A percentile compares a stretch with the other conserved stretches of the same genome.
These are phyloP conservation scores for Polydrusus cervinus DNA, from an alignment of 2,888 invertebrate genomes.

Conservation along the genomic window DNA sequence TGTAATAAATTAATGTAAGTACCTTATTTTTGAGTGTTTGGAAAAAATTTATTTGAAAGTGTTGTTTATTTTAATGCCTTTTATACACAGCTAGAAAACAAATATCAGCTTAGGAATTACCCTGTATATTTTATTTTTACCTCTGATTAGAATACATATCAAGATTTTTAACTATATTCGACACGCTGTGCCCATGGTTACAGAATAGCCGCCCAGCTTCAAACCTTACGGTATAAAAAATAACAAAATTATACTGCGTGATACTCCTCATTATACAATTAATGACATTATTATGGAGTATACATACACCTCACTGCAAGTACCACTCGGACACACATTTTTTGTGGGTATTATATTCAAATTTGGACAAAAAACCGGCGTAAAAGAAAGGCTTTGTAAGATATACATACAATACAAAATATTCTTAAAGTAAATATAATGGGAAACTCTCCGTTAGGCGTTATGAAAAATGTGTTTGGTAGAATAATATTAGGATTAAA, in stretches of 20 bases:
- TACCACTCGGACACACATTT: constrained; percentile 21
- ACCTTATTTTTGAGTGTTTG: too few relatives aligned
- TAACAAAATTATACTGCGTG: constrained; percentile 19
- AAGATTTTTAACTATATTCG: too few relatives aligned
- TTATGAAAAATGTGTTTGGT: constrained; percentile 37
- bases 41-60: too few relatives aligned
- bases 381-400: constrained; percentile 19
- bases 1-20: too few relatives aligned
- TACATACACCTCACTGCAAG: constrained; percentile 9
- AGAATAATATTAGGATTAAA: constrained; percentile 30
- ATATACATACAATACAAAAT: constrained; percentile 39
- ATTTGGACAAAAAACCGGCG: constrained; percentile 22
- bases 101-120: too few relatives aligned
- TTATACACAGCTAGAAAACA: too few relatives aligned
- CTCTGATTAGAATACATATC: too few relatives aligned
- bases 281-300: constrained; percentile 17
- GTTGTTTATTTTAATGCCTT: too few relatives aligned
- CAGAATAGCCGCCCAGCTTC: background rate
- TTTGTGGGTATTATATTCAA: constrained; percentile 41
- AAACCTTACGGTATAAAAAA: constrained; percentile 5
- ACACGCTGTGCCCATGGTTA: background rate
- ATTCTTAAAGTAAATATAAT: constrained; percentile 39
- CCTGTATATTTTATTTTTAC: too few relatives aligned
- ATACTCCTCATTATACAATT: constrained; percentile 7
- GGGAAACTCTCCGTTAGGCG: constrained; percentile 13